These are phyloP conservation scores for Ceuthmochares aereus DNA, from an alignment of 2,113 vertebrate genomes.

Conservation along the genomic window DNA sequence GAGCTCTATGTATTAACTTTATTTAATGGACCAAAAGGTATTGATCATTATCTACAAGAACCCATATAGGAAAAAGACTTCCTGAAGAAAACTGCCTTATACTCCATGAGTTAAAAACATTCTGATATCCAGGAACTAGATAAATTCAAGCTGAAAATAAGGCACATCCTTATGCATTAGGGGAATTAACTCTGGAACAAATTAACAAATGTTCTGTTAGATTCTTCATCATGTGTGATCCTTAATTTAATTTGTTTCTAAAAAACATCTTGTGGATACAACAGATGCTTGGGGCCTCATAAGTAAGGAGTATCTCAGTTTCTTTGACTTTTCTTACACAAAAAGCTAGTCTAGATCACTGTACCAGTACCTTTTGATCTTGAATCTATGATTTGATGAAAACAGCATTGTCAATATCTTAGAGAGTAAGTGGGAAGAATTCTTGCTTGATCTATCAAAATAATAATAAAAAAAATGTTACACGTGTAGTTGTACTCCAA, in stretches of 20 bases:
- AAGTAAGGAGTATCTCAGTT: background rate
- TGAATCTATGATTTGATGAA: background rate
- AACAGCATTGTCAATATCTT: background rate
- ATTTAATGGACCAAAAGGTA: background rate
- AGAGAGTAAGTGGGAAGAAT: background rate
- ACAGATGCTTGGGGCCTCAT: background rate
- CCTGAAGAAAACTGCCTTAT: background rate
- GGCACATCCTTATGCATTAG: background rate
- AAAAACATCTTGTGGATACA: background rate
- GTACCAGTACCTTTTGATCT: background rate
- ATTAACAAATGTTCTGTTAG: background rate
- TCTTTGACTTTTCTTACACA: background rate
- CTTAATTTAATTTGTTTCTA: background rate
- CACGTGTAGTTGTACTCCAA: background rate
- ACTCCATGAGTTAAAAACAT: background rate
- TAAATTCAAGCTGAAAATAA: background rate
- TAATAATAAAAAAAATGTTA: background rate
- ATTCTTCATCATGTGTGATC: background rate
- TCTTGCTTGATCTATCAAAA: background rate
- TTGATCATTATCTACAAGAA: background rate
- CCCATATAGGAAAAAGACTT: background rate
- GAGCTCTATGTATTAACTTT: slow-evolving; percentile 16
- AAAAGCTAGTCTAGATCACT: background rate
- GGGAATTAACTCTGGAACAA: background rate
- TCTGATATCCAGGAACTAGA: background rate